These are phyloP conservation scores for Antheraea mylitta DNA, from an alignment of 1,140 invertebrate genomes.

Conservation along the genomic window DNA sequence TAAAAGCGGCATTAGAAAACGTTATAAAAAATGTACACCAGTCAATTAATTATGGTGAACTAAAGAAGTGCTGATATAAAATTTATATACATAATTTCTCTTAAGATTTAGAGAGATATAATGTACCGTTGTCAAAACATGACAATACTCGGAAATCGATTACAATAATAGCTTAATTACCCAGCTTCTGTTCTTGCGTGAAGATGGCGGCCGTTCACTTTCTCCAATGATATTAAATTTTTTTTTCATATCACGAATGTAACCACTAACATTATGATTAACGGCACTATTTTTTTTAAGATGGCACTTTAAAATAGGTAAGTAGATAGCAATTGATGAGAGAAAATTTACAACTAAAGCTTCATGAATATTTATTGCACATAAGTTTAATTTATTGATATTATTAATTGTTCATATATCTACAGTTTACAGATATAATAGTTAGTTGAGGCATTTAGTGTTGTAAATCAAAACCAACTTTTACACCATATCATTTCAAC, in stretches of 20 bases:
- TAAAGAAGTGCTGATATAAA: neutral
- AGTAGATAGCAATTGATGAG: no score
- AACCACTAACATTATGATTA: neutral
- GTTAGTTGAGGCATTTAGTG: no score
- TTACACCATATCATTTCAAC: no score
- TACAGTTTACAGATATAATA: no score
- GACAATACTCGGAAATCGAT: constrained; percentile 9
- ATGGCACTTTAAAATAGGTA: no score
- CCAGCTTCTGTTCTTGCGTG: constrained; percentile 5
- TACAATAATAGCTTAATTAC: constrained; percentile 13
- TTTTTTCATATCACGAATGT: constrained; percentile 7
- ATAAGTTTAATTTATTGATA: no score
- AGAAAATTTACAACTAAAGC: no score
- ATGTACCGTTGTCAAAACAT: constrained; percentile 1
- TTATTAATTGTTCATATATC: no score
- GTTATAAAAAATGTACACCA: neutral
- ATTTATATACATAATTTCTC: neutral
- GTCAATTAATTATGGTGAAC: neutral
- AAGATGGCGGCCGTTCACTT: constrained; percentile 7
- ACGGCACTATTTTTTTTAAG: no score
- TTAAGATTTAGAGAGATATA: neutral
- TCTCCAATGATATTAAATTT: constrained; percentile 3
- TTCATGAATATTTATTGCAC: no score
- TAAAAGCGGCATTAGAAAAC: no score
- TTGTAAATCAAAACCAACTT: no score